Conservation (phyloP, 2,797 vertebrate genomes). For the Coccyzus lansbergi region DNA sequence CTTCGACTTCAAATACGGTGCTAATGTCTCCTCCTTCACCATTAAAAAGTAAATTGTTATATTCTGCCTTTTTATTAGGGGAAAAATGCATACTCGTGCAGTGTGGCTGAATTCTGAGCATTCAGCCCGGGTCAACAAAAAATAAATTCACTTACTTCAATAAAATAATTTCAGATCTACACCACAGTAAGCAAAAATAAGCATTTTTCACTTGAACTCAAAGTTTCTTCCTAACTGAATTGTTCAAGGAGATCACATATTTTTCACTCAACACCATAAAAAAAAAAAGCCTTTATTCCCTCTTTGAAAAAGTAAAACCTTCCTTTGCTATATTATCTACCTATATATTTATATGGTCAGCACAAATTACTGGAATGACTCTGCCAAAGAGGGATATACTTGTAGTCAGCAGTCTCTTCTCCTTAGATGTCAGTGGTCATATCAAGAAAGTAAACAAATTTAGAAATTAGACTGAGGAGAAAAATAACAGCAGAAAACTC, state of each 20-base stretch:
- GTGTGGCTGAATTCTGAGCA: neutral
- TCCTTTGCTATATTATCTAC: neutral
- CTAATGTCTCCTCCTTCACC: neutral
- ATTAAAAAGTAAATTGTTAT: neutral
- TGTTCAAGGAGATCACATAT: neutral
- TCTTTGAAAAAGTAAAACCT: neutral
- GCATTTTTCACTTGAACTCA: neutral
- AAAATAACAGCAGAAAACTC: neutral
- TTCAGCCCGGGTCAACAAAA: neutral
- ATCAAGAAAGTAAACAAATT: slow-evolving; percentile 26
- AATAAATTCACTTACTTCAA: neutral
- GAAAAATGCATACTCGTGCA: neutral
- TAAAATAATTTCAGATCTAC: neutral
- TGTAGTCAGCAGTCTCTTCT: slow-evolving; percentile 34
- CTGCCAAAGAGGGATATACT: neutral
- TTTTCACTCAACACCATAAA: neutral
- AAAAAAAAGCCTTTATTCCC: neutral
- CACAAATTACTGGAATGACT: slow-evolving; percentile 16
- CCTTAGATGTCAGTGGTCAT: slow-evolving; percentile 10
- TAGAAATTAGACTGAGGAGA: neutral
- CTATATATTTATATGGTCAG: slow-evolving; percentile 3
- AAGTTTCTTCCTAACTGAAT: neutral
- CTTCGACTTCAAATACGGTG: neutral
- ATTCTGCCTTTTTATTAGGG: neutral
- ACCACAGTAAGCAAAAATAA: neutral